phyloP scores from a whole-genome alignment of 2,113 vertebrate species.

The Lasiurus borealis region DNA sequence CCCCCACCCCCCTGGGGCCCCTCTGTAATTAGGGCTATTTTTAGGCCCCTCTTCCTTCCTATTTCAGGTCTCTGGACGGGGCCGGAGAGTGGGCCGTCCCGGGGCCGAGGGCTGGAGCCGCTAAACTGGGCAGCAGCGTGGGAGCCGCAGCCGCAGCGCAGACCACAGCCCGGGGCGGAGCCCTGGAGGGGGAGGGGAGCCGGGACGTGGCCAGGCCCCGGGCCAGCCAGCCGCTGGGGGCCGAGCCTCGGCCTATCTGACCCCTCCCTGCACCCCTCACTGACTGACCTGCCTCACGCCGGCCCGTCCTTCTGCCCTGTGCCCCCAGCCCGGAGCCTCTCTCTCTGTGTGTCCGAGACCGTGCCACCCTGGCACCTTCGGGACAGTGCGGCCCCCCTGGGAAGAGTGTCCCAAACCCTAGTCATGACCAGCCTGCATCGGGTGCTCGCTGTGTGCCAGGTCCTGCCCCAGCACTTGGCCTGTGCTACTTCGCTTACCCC shows the following conservation, averaged over 20 bases:
- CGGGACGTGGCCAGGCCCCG: constrained; percentile 72
- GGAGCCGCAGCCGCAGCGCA: constrained; percentile 82
- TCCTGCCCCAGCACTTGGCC: neutral
- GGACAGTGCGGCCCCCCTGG: neutral
- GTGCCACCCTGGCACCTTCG: neutral
- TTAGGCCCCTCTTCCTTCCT: constrained; percentile 88
- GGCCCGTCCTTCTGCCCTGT: neutral
- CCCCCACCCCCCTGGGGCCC: constrained; percentile 72
- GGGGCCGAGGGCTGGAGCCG: constrained; percentile 81
- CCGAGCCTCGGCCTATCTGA: neutral
- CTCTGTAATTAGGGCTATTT: constrained; percentile 90
- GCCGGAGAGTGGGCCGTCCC: constrained; percentile 83
- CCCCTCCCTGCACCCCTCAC: neutral
- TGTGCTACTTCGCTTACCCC: neutral
- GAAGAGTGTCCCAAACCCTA: neutral
- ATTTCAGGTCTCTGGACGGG: constrained; percentile 87
- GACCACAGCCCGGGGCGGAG: constrained; percentile 79
- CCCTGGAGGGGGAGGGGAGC: constrained; percentile 58
- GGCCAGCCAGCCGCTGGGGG: constrained; percentile 30
- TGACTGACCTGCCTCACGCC: neutral
- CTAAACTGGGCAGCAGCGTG: constrained; percentile 83
- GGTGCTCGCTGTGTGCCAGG: neutral
- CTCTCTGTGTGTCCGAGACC: neutral
- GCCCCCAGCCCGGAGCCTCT: neutral
- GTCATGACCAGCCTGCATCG: neutral